Evolutionary conservation across 2,888 invertebrate species (phyloP).

Genomic region (Drosophila testacea): DNA sequence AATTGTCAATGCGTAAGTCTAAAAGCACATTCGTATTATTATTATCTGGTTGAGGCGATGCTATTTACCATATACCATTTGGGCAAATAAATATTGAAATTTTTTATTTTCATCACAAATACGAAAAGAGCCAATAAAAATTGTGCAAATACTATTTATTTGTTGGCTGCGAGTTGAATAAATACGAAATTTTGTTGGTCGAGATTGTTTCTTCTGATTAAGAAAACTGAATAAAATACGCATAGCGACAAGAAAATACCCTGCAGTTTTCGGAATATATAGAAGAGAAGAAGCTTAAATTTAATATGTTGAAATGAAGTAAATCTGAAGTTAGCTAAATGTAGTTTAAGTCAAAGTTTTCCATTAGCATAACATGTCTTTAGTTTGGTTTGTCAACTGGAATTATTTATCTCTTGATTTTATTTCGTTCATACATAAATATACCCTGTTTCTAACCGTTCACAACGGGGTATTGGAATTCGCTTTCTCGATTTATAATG

Average conservation of each 20-base stretch:
- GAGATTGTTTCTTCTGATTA: constrained; percentile 11
- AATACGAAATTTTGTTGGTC: constrained; percentile 14
- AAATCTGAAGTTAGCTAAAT: too few species aligned
- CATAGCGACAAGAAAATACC: neutral
- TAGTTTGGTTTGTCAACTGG: too few species aligned
- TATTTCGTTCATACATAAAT: too few species aligned
- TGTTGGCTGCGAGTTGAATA: constrained; percentile 16
- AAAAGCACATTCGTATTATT: constrained; percentile 23
- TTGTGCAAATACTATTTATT: constrained; percentile 33
- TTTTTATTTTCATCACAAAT: constrained; percentile 34
- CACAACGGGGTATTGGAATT: constrained; percentile 2
- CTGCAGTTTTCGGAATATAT: neutral
- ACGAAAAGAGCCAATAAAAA: constrained; percentile 22
- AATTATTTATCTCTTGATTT: too few species aligned
- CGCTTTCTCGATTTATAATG: constrained; percentile 15
- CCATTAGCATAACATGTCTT: too few species aligned
- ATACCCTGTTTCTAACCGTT: neutral
- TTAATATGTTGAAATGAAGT: too few species aligned
- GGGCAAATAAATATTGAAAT: constrained; percentile 48
- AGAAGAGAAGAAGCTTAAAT: too few species aligned
- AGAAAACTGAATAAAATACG: constrained; percentile 7
- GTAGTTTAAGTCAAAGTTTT: too few species aligned
- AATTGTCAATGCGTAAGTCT: constrained; percentile 55
- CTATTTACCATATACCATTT: neutral
- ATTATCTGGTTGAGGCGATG: neutral